Conservation (phyloP, 2,888 invertebrate species). For the Yponomeuta sedellus region DNA sequence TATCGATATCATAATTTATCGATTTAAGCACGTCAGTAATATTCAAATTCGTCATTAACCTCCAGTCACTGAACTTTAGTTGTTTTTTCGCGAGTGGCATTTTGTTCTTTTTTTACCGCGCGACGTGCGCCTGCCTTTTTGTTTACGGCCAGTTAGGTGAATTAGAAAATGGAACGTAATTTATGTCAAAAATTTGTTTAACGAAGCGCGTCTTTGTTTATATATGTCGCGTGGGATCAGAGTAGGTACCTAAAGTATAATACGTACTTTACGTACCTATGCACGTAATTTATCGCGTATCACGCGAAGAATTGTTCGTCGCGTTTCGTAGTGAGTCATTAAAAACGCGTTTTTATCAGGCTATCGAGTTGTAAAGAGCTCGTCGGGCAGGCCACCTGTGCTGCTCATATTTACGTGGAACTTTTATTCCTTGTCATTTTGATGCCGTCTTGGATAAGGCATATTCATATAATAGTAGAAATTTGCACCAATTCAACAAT, state of each 20-base stretch:
- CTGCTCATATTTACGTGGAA: not conserved
- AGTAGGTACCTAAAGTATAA: not conserved
- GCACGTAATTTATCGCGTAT: not conserved
- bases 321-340: not conserved
- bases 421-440: not conserved
- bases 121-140: not conserved
- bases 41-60: not conserved
- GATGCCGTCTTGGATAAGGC: not conserved
- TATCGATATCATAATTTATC: constrained; percentile 1
- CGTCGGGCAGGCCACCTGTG: not conserved
- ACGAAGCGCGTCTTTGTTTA: no score
- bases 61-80: not conserved
- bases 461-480: not conserved
- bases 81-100: constrained; percentile 1
- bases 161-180: not conserved
- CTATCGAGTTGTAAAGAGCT: not conserved
- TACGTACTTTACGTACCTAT: not conserved
- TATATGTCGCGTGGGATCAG: no score
- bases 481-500: no score
- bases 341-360: not conserved
- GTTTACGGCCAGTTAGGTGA: not conserved
- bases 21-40: constrained; percentile 1
- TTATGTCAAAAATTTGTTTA: no score
- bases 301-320: not conserved
- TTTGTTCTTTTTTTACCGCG: not conserved